Percentiles rank a stretch among this genome's conserved stretches.
These are phyloP conservation scores for Pseudolaguvia tuberculata DNA, from an alignment of 2,113 vertebrate species.

Conservation along the genomic window DNA sequence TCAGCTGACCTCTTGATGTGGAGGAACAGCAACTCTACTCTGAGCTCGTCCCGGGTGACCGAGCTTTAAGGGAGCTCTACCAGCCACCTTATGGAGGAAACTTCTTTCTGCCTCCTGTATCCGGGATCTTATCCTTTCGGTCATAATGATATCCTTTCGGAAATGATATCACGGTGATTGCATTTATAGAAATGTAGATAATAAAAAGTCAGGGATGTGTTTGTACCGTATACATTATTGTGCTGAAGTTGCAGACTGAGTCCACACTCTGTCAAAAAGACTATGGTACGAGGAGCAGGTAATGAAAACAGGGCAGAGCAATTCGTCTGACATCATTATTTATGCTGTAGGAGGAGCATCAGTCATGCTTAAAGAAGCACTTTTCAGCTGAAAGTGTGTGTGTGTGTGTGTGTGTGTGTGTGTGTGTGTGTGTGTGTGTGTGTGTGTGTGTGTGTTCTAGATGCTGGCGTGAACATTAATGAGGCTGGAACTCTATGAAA, in stretches of 20 bases:
- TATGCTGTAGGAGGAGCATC: constrained; percentile 30
- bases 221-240: not conserved
- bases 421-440: constrained; percentile 1
- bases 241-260: constrained; percentile 3
- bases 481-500: constrained; percentile 58
- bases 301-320: constrained; percentile 43
- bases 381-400: constrained; percentile 2
- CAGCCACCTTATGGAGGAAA: no score
- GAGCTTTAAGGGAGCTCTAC: no score
- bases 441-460: constrained; percentile 28
- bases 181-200: not conserved
- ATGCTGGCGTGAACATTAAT: constrained; percentile 48
- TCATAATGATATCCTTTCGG: no score
- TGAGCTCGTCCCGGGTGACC: no score
- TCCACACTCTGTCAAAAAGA: not conserved
- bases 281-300: constrained; percentile 30
- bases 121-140: no score
- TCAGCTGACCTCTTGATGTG: no score
- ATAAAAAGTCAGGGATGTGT: not conserved
- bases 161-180: not conserved
- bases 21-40: no score
- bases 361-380: constrained; percentile 44
- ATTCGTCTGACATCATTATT: constrained; percentile 32
- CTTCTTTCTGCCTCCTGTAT: no score
- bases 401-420: constrained; percentile 34